Evolutionary conservation across 2,888 invertebrate species (phyloP).

Genomic region (Melieria crassipennis): DNA sequence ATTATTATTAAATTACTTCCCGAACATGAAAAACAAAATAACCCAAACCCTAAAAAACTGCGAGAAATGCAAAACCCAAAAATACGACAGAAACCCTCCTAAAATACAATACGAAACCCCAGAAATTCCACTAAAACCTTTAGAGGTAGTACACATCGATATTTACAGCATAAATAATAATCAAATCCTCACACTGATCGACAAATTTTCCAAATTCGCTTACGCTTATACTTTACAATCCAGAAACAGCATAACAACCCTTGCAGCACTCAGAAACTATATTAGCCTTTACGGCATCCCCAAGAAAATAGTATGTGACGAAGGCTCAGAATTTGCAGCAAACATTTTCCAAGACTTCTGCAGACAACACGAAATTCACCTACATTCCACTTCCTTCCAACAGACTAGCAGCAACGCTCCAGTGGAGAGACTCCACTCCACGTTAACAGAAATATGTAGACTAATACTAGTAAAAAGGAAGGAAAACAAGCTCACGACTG

Average conservation of each 20-base stretch:
- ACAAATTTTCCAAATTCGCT: slow-evolving; percentile 37
- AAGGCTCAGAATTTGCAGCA: slow-evolving; percentile 31
- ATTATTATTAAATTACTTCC: too few species aligned
- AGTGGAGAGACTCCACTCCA: not conserved
- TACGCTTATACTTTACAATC: slow-evolving; percentile 30
- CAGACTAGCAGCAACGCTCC: slow-evolving; percentile 28
- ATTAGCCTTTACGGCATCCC: slow-evolving; percentile 30
- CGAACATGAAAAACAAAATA: slow-evolving; percentile 37
- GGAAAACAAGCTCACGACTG: slow-evolving; percentile 29
- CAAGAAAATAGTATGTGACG: slow-evolving; percentile 34
- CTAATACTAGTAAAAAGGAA: slow-evolving; percentile 31
- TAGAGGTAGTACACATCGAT: slow-evolving; percentile 39
- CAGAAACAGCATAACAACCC: slow-evolving; percentile 30
- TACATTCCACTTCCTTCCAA: slow-evolving; percentile 32
- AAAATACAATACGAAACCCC: slow-evolving; percentile 39
- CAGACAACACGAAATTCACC: slow-evolving; percentile 20
- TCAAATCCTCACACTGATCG: slow-evolving; percentile 38
- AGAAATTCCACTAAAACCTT: slow-evolving; percentile 39
- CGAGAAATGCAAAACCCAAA: slow-evolving; percentile 40
- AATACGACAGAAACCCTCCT: slow-evolving; percentile 40
- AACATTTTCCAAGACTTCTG: slow-evolving; percentile 40
- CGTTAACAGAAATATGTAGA: slow-evolving; percentile 30
- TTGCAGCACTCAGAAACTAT: slow-evolving; percentile 29
- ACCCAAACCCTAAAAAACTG: slow-evolving; percentile 36
- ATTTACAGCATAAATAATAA: slow-evolving; percentile 39